Evolutionary conservation across 2,888 invertebrate species (phyloP).

Genomic region (Diplazon laetatorius): DNA sequence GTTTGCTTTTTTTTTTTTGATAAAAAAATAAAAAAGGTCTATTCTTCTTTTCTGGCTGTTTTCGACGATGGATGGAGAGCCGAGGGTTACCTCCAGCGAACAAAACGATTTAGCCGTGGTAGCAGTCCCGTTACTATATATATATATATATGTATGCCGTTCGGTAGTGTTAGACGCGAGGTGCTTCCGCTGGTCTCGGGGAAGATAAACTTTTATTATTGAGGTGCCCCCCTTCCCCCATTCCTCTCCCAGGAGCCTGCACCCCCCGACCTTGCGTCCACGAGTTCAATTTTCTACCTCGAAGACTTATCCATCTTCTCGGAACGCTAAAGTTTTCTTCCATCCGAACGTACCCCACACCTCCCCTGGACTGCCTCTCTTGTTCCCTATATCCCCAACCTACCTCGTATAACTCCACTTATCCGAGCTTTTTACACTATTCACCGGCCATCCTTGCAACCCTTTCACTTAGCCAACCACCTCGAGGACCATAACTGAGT

Average conservation of each 20-base stretch:
- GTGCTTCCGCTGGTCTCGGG: slow-evolving; percentile 48
- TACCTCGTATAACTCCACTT: slow-evolving; percentile 9
- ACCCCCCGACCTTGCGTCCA: slow-evolving; percentile 45
- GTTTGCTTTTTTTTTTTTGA: slow-evolving; percentile 12
- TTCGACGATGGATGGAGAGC: slow-evolving; percentile 26
- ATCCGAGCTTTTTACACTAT: slow-evolving; percentile 27
- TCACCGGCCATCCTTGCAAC: not conserved
- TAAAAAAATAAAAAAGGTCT: too few species aligned
- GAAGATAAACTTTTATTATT: slow-evolving; percentile 67
- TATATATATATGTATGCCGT: too few species aligned
- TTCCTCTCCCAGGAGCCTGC: slow-evolving; percentile 22
- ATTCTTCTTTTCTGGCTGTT: slow-evolving; percentile 29
- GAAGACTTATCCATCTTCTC: slow-evolving; percentile 64
- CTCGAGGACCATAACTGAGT: slow-evolving; percentile 15
- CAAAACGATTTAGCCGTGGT: slow-evolving; percentile 53
- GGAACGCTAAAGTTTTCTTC: slow-evolving; percentile 61
- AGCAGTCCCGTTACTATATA: slow-evolving; percentile 4
- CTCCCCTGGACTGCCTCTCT: slow-evolving; percentile 41
- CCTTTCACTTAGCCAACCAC: slow-evolving; percentile 15
- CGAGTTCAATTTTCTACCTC: slow-evolving; percentile 65
- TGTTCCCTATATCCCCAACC: slow-evolving; percentile 33
- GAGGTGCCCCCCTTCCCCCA: slow-evolving; percentile 63
- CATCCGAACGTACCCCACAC: slow-evolving; percentile 41
- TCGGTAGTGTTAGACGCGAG: slow-evolving; percentile 39
- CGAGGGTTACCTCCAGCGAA: slow-evolving; percentile 32